Evolutionary conservation across 2,113 vertebrate genomes (phyloP), one percentile per base, ranked within the genome.

Genomic region (Pampusana beccarii): DNA sequence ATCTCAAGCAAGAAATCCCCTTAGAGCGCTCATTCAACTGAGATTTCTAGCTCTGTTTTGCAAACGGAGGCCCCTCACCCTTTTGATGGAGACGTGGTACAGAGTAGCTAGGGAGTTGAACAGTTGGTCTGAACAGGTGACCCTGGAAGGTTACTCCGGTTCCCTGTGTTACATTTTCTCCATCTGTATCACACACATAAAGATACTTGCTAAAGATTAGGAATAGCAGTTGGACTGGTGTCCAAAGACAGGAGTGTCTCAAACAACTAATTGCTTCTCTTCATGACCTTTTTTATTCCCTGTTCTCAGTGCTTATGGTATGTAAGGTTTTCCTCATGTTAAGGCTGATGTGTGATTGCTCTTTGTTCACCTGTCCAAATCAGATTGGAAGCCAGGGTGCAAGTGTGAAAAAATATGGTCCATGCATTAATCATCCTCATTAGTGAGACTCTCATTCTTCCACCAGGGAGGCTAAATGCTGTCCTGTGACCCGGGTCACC

Each of bases 1-100:
- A 79, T 79, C 58, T 85, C 77, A 93, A 80, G 66, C 73, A 95
- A 93, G 65, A 94, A 96, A 91, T 93, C 77, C 46, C 66, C n/a
- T 89, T 72, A 89, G 57, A 87, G 65, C 2, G 20, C 18, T 84
- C 70, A 69, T 80, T 92, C 80, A 77, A 8, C 70, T 85, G 80
- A 89, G 73, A 66, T 91, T 82, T 95, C 53, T 61, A 77, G 57
- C 44, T 91, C 54, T 1, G 1, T 66, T 91, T 84, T 61, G 36
- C 73, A 87, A 42, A 64, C 70, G 16, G 31, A 93, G 48, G 40
- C n/a, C 50, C 44, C 65, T 92, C 3, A 2, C 34, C 42, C 51
- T 82, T 58, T 51, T 18, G 6, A 14, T 73, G n/a, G 51, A 77
- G 62, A 69, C 25, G 33, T 33, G 48, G 65, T 77, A 18, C 8